phyloP scores from a whole-genome alignment of 2,113 vertebrate genomes.

The Platysteira castanea region DNA sequence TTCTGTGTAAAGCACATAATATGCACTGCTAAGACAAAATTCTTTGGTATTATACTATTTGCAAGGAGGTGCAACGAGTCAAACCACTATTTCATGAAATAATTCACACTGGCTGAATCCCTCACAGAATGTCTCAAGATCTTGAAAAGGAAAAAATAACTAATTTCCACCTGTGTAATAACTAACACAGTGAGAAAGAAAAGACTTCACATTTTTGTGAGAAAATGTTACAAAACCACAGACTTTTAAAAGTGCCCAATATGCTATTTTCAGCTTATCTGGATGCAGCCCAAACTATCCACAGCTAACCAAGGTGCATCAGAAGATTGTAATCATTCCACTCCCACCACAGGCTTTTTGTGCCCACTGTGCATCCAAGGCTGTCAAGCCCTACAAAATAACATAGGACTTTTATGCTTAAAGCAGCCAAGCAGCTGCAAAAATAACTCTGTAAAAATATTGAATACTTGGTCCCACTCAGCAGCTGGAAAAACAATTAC shows the following conservation, averaged over 20 bases:
- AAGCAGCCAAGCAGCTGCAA: conserved; percentile 28
- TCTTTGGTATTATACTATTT: neutral
- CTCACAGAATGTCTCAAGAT: conserved; percentile 1
- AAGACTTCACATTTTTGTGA: neutral
- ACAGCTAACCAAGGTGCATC: conserved; percentile 16
- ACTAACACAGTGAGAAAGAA: conserved; percentile 8
- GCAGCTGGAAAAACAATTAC: conserved; percentile 56
- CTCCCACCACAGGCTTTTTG: conserved; percentile 5
- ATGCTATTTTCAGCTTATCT: conserved; percentile 21
- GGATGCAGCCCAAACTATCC: conserved; percentile 7
- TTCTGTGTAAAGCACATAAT: neutral
- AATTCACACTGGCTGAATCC: conserved; percentile 7
- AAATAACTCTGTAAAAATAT: conserved; percentile 55
- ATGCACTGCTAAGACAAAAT: neutral
- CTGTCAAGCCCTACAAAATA: conserved; percentile 15
- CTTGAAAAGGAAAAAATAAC: conserved; percentile 6
- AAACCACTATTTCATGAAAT: neutral
- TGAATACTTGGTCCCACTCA: neutral
- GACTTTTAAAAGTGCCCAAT: neutral
- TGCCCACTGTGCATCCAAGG: neutral
- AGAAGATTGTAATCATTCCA: conserved; percentile 3
- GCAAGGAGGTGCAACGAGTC: neutral
- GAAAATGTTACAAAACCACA: conserved; percentile 40
- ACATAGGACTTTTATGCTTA: neutral
- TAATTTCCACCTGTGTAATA: conserved; percentile 36